phyloP scores from a whole-genome alignment of 2,888 invertebrate genomes.

The Hoplodrina blanda region DNA sequence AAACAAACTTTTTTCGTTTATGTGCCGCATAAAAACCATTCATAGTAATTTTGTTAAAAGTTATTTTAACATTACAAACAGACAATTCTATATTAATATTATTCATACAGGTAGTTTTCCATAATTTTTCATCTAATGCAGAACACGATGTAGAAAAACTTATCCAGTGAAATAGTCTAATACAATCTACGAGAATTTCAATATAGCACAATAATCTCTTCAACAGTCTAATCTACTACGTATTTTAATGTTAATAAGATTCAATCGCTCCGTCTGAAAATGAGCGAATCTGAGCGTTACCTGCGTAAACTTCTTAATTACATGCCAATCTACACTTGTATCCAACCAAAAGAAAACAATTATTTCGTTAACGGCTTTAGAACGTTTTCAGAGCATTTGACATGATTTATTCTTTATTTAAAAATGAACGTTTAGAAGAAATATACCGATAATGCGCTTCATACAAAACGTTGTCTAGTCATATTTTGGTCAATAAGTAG shows the following conservation, averaged over 20 bases:
- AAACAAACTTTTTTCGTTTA: no score
- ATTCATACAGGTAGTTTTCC: not conserved
- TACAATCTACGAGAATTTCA: no score
- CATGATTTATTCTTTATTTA: slow-evolving; percentile 20
- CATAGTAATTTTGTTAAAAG: no score
- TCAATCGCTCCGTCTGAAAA: not conserved
- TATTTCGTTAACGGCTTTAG: slow-evolving; percentile 11
- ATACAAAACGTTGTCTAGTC: no score
- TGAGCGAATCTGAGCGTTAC: not conserved
- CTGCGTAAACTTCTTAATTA: slow-evolving; percentile 22
- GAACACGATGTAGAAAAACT: no score
- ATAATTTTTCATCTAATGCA: not conserved
- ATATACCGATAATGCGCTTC: not conserved
- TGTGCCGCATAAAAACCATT: no score
- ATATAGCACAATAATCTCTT: no score
- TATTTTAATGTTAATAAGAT: not conserved
- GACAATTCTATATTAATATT: no score
- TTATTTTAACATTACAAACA: no score
- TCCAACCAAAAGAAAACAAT: slow-evolving; percentile 35
- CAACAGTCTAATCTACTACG: no score
- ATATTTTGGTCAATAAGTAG: no score
- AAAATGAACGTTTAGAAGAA: slow-evolving; percentile 7
- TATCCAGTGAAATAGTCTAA: no score
- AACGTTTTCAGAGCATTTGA: slow-evolving; percentile 28
- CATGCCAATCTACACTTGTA: slow-evolving; percentile 30